A percentile compares a stretch with the other conserved stretches of the same genome.
These are phyloP conservation scores for Cantharis nigra DNA, from an alignment of 2,888 invertebrate species.

Conservation along the genomic window DNA sequence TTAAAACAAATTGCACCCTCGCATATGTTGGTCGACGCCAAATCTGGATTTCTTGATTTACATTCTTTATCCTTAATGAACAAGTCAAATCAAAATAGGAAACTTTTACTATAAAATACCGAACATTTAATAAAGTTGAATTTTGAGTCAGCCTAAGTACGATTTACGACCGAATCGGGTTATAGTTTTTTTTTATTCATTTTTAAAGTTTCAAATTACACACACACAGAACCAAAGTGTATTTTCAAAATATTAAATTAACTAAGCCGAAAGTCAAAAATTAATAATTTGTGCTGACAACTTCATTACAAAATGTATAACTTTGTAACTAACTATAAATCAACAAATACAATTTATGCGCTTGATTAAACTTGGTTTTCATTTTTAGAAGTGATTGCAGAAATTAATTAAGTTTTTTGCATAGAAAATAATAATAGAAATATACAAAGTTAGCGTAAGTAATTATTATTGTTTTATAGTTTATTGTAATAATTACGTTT, in stretches of 20 bases:
- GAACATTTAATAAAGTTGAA: background rate
- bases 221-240: background rate
- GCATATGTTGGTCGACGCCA: slow-evolving; percentile 31
- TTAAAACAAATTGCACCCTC: slow-evolving; percentile 33
- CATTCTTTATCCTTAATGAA: slow-evolving; percentile 26
- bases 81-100: background rate
- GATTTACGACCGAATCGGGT: background rate
- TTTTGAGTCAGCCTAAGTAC: background rate
- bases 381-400: background rate
- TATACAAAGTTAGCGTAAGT: background rate
- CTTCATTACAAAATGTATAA: background rate
- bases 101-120: background rate
- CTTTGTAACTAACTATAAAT: background rate
- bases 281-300: background rate
- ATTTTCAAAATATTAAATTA: background rate
- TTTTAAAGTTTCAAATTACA: background rate
- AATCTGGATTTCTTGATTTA: slow-evolving; percentile 25
- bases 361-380: background rate
- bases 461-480: background rate
- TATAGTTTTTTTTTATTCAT: background rate
- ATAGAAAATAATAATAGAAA: background rate
- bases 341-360: background rate
- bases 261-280: background rate
- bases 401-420: background rate
- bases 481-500: background rate